These are phyloP conservation scores for Pentamera pediparva DNA, from an alignment of 53 echinoderm and acorn worm genomes.

Conservation along the genomic window DNA sequence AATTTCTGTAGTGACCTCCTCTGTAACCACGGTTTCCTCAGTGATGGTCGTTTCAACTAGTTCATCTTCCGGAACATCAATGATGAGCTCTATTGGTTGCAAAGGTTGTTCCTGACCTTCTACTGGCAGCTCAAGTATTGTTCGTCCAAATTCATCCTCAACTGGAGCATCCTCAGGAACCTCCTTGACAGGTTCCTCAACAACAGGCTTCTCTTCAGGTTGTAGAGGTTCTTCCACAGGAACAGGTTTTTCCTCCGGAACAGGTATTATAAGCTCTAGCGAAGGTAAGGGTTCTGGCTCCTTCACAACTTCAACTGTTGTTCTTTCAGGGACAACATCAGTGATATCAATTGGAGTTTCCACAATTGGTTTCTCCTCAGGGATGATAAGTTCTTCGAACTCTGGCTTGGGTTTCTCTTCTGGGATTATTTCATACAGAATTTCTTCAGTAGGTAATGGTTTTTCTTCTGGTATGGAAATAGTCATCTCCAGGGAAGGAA, in stretches of 20 bases:
- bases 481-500: slow-evolving; percentile 17
- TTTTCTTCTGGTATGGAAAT: slow-evolving; percentile 30
- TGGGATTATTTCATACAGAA: slow-evolving; percentile 29
- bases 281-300: no score
- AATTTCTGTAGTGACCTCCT: slow-evolving; percentile 10
- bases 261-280: no score
- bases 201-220: slow-evolving; percentile 37
- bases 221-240: not conserved
- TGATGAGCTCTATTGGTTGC: slow-evolving; percentile 13
- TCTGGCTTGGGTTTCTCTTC: slow-evolving; percentile 23
- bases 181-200: not conserved
- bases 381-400: no score
- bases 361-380: slow-evolving; percentile 3
- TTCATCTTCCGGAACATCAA: slow-evolving; percentile 29
- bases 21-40: slow-evolving; percentile 21
- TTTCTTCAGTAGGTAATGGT: no score
- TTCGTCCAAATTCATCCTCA: not conserved
- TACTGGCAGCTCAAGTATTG: slow-evolving; percentile 2
- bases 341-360: no score
- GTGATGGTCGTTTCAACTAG: slow-evolving; percentile 7
- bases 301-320: slow-evolving; percentile 23
- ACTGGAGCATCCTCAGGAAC: slow-evolving; percentile 12
- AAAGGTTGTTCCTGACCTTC: not conserved
- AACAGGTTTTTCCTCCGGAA: not conserved
- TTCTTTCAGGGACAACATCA: slow-evolving; percentile 30